phyloP scores from a whole-genome alignment of 2,113 vertebrate genomes.

The Furnarius figulus region DNA sequence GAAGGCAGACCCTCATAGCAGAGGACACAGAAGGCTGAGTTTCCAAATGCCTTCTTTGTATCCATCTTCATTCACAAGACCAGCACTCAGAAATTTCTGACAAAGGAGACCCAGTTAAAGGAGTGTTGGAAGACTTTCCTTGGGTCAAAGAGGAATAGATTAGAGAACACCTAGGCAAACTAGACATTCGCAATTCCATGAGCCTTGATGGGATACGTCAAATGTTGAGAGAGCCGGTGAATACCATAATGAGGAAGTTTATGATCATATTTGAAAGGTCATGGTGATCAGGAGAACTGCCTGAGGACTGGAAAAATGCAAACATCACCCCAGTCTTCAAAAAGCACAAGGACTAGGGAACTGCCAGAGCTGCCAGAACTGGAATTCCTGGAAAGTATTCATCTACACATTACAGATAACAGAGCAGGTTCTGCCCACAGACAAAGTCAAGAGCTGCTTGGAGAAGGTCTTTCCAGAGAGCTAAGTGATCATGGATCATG shows the following conservation, averaged over 20 bases:
- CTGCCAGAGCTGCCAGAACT: not conserved
- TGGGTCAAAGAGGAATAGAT: too few species aligned
- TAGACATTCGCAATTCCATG: not conserved
- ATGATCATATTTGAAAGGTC: not conserved
- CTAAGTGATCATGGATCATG: rapidly evolving
- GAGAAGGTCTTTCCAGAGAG: not conserved
- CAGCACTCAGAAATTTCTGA: not conserved
- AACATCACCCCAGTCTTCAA: not conserved
- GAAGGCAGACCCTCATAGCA: too few species aligned
- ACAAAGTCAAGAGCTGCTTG: not conserved
- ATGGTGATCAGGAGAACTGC: too few species aligned
- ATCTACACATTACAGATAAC: not conserved
- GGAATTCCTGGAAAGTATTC: not conserved
- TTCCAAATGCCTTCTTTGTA: not conserved
- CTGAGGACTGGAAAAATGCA: not conserved
- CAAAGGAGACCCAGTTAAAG: not conserved
- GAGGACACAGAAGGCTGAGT: not conserved
- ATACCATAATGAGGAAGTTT: not conserved
- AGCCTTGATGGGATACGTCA: not conserved
- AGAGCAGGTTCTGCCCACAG: not conserved
- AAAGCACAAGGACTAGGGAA: not conserved
- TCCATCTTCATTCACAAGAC: not conserved
- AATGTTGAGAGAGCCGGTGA: not conserved
- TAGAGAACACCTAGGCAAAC: not conserved
- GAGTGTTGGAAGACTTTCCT: not conserved